A percentile compares a stretch with the other conserved stretches of the same genome.
Evolutionary conservation across 1,140 invertebrate species (phyloP).

Genomic region (Elymnias hypermnestra): DNA sequence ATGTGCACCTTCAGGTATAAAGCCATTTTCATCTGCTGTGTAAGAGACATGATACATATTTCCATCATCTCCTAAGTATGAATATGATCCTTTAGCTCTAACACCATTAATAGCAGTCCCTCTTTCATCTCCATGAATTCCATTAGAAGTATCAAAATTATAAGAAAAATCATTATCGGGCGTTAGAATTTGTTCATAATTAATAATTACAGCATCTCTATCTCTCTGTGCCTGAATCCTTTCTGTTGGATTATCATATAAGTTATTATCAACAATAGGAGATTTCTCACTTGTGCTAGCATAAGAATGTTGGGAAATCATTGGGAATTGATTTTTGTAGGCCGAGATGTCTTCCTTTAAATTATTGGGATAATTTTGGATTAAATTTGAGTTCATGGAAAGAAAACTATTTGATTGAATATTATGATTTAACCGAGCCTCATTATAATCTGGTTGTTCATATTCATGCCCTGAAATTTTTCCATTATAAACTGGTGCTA

Average conservation of each 20-base stretch:
- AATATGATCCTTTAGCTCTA: slow-evolving; percentile 76
- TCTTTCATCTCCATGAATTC: slow-evolving; percentile 77
- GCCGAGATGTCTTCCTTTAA: neutral
- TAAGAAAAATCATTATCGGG: slow-evolving; percentile 78
- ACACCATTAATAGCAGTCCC: slow-evolving; percentile 68
- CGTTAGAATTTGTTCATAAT: slow-evolving; percentile 61
- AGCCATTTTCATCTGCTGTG: slow-evolving; percentile 79
- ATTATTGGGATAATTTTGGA: neutral
- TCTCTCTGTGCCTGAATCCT: slow-evolving; percentile 42
- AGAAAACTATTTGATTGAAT: neutral
- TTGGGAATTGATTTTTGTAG: neutral
- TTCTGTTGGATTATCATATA: slow-evolving; percentile 21
- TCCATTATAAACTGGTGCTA: neutral
- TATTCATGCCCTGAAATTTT: neutral
- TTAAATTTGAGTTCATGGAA: too few relatives aligned
- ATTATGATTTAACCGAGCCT: neutral
- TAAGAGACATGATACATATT: slow-evolving; percentile 81
- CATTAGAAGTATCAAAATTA: slow-evolving; percentile 80
- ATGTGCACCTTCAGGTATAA: slow-evolving; percentile 82
- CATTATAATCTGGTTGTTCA: neutral
- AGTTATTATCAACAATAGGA: too few relatives aligned
- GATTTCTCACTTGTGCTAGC: slow-evolving; percentile 1
- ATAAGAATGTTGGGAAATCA: neutral
- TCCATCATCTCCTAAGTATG: slow-evolving; percentile 79
- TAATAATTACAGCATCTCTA: slow-evolving; percentile 41